Evolutionary conservation across 2,797 vertebrate species (phyloP).

Genomic region (Rallus crepitans): DNA sequence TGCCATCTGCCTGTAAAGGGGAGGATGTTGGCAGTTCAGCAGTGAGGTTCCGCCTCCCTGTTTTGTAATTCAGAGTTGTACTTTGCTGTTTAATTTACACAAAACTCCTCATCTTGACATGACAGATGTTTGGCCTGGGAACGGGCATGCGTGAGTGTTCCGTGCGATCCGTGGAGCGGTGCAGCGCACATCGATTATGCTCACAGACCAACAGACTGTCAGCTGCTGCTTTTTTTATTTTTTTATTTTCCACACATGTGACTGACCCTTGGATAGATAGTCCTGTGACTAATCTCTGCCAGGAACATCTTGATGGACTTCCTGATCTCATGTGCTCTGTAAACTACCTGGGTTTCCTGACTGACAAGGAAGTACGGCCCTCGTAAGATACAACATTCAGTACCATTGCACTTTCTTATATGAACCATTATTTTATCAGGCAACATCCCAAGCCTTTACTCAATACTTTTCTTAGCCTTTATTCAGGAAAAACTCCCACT

Average conservation of each 20-base stretch:
- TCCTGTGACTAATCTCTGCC: constrained; percentile 59
- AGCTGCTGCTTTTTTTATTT: background rate
- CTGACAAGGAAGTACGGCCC: constrained; percentile 20
- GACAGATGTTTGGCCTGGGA: background rate
- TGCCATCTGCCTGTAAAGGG: constrained; percentile 37
- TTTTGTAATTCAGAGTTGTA: constrained; percentile 15
- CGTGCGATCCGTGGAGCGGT: background rate
- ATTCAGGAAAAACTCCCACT: background rate
- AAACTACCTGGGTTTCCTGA: constrained; percentile 28
- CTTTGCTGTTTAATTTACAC: background rate
- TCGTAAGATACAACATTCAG: background rate
- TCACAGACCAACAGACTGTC: background rate
- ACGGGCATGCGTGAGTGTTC: rapidly evolving
- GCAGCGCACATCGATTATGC: background rate
- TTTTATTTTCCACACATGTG: constrained; percentile 34
- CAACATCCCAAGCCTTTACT: background rate
- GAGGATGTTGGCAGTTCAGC: constrained; percentile 13
- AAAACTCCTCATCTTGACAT: background rate
- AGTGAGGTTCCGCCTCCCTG: background rate
- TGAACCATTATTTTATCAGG: background rate
- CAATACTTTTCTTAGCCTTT: constrained; percentile 10
- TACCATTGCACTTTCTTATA: background rate
- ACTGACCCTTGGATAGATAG: constrained; percentile 66
- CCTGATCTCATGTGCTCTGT: constrained; percentile 10
- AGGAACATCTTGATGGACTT: constrained; percentile 60